A percentile compares a stretch with the other conserved stretches of the same genome.
phyloP scores from a whole-genome alignment of 2,113 vertebrate species.

The Felis chaus region DNA sequence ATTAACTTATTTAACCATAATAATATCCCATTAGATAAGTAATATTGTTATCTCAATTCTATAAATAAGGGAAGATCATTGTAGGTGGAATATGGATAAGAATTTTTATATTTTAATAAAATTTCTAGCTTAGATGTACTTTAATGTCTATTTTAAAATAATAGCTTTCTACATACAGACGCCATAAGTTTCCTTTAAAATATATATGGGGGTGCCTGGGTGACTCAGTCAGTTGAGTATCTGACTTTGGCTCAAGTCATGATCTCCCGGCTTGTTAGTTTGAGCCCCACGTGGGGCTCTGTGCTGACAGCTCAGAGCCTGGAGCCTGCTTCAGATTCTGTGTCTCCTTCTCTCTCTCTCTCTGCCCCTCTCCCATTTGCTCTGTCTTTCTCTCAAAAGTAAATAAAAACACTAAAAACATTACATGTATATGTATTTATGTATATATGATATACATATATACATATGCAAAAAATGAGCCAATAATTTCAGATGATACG shows the following conservation, averaged over 20 bases:
- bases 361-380: too few species aligned
- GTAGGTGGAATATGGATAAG: not conserved
- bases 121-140: not conserved
- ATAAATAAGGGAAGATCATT: not conserved
- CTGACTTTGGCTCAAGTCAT: too few species aligned
- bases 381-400: too few species aligned
- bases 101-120: constrained; percentile 22
- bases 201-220: not conserved
- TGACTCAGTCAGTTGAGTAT: too few species aligned
- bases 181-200: not conserved
- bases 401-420: too few species aligned
- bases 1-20: not conserved
- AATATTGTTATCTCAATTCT: not conserved
- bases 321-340: too few species aligned
- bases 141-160: not conserved
- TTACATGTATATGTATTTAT: not conserved
- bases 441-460: fast-evolving
- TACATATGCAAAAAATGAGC: not conserved
- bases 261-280: too few species aligned
- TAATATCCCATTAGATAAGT: not conserved
- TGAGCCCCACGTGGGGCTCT: too few species aligned
- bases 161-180: not conserved
- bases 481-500: not conserved
- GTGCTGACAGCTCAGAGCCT: too few species aligned
- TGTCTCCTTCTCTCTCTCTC: too few species aligned